Evolutionary conservation across 2,797 vertebrate species (phyloP).

Genomic region (Lophura swinhoii): DNA sequence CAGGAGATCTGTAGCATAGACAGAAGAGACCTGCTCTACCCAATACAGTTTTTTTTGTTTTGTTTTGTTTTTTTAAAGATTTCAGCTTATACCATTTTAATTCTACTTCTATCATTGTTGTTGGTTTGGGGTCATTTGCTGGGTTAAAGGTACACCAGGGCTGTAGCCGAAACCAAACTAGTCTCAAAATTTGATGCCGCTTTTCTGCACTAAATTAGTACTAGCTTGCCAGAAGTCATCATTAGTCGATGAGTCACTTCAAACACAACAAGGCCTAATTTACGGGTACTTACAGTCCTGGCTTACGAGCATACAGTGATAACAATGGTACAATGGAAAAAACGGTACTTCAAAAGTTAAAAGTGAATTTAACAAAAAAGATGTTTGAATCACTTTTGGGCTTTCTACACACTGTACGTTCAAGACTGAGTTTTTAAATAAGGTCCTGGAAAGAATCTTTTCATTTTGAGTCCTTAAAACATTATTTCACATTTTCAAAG

Average conservation of each 20-base stretch:
- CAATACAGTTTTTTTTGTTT: not conserved
- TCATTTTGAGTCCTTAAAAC: slow-evolving; percentile 27
- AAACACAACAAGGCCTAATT: slow-evolving; percentile 51
- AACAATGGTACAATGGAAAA: not conserved
- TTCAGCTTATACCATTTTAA: not conserved
- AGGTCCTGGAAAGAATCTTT: slow-evolving; percentile 22
- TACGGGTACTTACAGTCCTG: not conserved
- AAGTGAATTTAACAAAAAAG: not conserved
- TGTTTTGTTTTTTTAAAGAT: not conserved
- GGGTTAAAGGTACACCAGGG: not conserved
- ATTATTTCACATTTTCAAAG: not conserved
- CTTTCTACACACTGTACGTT: slow-evolving; percentile 24
- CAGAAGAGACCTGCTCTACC: not conserved
- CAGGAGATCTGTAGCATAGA: not conserved
- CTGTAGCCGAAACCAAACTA: slow-evolving; percentile 31
- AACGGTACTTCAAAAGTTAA: slow-evolving; percentile 39
- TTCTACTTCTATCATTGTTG: not conserved
- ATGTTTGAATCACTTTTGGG: slow-evolving; percentile 22
- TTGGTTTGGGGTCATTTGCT: not conserved
- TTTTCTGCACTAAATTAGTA: slow-evolving; percentile 56
- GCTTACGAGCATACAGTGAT: not conserved
- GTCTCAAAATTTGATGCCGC: slow-evolving; percentile 6
- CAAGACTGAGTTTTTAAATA: slow-evolving; percentile 46
- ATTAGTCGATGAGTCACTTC: slow-evolving; percentile 49
- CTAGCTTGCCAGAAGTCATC: not conserved